A percentile compares a stretch with the other conserved stretches of the same genome.
phyloP scores from a whole-genome alignment of 2,888 invertebrate genomes.

The Lepidochrysops patricia region DNA sequence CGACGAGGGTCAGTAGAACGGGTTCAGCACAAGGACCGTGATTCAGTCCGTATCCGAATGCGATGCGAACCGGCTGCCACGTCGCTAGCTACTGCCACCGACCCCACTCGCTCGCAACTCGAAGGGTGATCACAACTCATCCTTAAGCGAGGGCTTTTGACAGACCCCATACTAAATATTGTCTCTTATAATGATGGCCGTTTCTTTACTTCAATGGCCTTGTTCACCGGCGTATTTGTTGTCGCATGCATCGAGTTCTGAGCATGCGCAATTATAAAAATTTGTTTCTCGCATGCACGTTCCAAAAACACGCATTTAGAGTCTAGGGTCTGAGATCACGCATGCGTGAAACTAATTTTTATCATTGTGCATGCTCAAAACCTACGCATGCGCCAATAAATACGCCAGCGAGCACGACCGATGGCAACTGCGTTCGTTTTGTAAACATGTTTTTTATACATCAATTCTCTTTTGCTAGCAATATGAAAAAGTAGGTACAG shows the following conservation, averaged over 20 bases:
- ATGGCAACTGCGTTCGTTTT: too few relatives aligned
- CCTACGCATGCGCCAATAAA: too few relatives aligned
- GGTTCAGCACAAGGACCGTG: conserved; percentile 33
- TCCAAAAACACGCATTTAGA: too few relatives aligned
- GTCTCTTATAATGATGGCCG: background rate
- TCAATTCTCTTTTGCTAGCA: background rate
- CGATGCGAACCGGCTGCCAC: conserved; percentile 67
- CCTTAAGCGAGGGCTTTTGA: conserved; percentile 53
- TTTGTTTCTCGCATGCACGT: too few relatives aligned
- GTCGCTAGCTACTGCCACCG: conserved; percentile 57
- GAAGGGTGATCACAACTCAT: conserved; percentile 67
- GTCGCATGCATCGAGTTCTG: too few relatives aligned
- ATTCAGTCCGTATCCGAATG: conserved; percentile 41
- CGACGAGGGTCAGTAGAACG: conserved; percentile 37
- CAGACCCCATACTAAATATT: conserved; percentile 13
- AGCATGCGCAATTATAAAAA: too few relatives aligned
- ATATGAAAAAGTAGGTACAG: too few relatives aligned
- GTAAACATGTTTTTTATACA: background rate
- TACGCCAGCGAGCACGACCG: too few relatives aligned
- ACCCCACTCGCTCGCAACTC: conserved; percentile 41
- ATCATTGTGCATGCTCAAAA: too few relatives aligned
- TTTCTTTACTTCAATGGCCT: background rate
- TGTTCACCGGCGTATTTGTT: too few relatives aligned
- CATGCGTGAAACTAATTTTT: too few relatives aligned
- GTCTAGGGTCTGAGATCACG: too few relatives aligned